Base-by-base conservation (phyloP, 2,113 vertebrate species). In the Periophthalmodon schlosseri region DNA sequence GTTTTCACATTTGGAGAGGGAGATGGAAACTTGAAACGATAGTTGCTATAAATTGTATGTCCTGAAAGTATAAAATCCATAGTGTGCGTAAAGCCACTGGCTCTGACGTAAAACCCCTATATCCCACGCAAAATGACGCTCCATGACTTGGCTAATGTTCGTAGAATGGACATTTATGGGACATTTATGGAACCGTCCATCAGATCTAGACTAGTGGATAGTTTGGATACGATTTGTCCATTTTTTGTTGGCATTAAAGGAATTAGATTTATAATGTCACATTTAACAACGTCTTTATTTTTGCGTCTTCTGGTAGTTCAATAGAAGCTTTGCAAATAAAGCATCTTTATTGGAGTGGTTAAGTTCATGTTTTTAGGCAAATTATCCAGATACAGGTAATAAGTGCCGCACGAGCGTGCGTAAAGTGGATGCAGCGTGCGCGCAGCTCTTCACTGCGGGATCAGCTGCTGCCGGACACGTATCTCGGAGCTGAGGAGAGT, bases 341-440 rank as follows among this genome's bases (percentile, higher is more conserved):
- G 8, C 20, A 2, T 2, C 9, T 56, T 56, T 8, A 2, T 56
- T 21, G 8, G 4, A 21, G 0, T 63, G 60, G n/a, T 16, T 34
- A 8, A 18, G 28, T 15, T 52, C 58, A 77, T 71, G 12, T 67
- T 36, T 71, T 28, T 20, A 11, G 46, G n/a, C 28, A 70, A 76
- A 83, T 84, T 64, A 74, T 46, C 49, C 60, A 50, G 21, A 13
- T 33, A 15, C 49, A 8, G 52, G 50, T 80, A 71, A 69, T 44
- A 77, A 86, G 70, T 84, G 78, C n/a, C 80, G 70, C 84, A 70
- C 33, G 81, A 84, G 84, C 70, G 86, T 87, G 87, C 89, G 89
- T 90, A 90, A 91, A 91, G 81, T 88, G 84, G 84, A 76, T 52
- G 71, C 36, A 72, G 16, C 46, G 86, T 81, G 86, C 84, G 73